Base-by-base conservation (phyloP, 2,888 invertebrate species). In the Erannis defoliaria region DNA sequence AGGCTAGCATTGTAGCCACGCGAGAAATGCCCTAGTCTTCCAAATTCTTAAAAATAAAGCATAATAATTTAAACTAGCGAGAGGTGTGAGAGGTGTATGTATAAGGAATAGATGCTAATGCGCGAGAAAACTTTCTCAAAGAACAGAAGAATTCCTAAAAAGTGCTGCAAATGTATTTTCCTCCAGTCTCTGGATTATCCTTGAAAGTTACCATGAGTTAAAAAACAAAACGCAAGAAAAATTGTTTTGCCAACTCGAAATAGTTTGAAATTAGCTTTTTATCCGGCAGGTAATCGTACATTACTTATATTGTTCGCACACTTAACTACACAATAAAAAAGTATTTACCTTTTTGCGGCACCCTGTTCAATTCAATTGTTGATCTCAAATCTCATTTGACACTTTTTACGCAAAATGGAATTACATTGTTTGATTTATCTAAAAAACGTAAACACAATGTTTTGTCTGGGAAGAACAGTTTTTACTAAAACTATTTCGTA, bases 251-350 rank as follows among this genome's bases (percentile, higher is more conserved):
- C 1, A 14, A 10, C 45, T 29, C 29, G 10, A 45, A 29, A 29
- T 45, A 45, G 45, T 43, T 16, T 14, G 23, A 53, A 42, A 29
- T 31, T 31, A 51, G 10, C 42, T 42, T 53, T 45, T 54, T 45
- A 16, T 16, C 6, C 18, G 5, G 5, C 1, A 45, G 12, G n/a
- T 45, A 45, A 37, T 54, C 35, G 21, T 12, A 35, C 9, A 29
- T 12, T 18, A 12, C 18, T n/a, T n/a, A n/a, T n/a, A 46, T 46
- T 46, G 46, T 46, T 6, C n/a, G 18, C 19, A 4, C 6, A n/a
- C 31, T 19, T 26, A 14, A 12, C 10, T 16, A 6, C 3, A 19
- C 16, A 4, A 2, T 18, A 26, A 29, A 16, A 42, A 37, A 50
- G 26, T n/a, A 23, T 21, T 49, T 49, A n/a, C 9, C 9, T 57